A percentile compares a stretch with the other conserved stretches of the same genome.
These are phyloP conservation scores for Apamea monoglypha DNA, from an alignment of 2,888 invertebrate species.

Conservation along the genomic window DNA sequence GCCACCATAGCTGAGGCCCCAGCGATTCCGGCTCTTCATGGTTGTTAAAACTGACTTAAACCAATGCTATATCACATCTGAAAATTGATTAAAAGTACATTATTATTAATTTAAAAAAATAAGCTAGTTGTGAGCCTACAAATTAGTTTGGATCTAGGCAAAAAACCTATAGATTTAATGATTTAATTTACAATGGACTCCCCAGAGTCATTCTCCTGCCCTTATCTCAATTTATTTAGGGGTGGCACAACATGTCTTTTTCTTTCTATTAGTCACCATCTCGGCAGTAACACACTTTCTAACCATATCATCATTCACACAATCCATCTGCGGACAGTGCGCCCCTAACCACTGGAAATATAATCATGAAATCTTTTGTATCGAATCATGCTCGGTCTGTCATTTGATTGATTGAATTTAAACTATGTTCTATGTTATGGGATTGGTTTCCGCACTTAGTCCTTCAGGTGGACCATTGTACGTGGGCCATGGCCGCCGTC, in stretches of 20 bases:
- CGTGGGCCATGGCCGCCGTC: too few relatives aligned
- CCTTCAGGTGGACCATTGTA: too few relatives aligned
- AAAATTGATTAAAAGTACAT: constrained; percentile 55
- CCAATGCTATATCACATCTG: constrained; percentile 66
- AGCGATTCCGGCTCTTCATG: constrained; percentile 72
- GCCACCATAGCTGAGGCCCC: constrained; percentile 60
- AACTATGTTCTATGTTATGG: too few relatives aligned
- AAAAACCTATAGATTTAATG: background rate
- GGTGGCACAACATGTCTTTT: too few relatives aligned
- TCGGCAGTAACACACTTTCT: too few relatives aligned
- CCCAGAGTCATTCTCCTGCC: too few relatives aligned
- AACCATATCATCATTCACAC: too few relatives aligned
- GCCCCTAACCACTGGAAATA: background rate
- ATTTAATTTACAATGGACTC: background rate
- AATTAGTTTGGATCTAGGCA: background rate
- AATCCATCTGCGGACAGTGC: too few relatives aligned
- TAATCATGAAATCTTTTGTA: background rate
- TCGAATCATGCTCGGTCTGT: background rate
- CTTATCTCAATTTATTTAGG: too few relatives aligned
- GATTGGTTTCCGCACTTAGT: too few relatives aligned
- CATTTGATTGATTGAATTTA: too few relatives aligned
- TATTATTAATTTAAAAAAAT: background rate
- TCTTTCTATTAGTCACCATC: too few relatives aligned
- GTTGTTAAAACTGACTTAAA: constrained; percentile 56
- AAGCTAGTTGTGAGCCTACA: background rate